phyloP scores from a whole-genome alignment of 2,888 invertebrate genomes.

The Ophonus ardosiacus region DNA sequence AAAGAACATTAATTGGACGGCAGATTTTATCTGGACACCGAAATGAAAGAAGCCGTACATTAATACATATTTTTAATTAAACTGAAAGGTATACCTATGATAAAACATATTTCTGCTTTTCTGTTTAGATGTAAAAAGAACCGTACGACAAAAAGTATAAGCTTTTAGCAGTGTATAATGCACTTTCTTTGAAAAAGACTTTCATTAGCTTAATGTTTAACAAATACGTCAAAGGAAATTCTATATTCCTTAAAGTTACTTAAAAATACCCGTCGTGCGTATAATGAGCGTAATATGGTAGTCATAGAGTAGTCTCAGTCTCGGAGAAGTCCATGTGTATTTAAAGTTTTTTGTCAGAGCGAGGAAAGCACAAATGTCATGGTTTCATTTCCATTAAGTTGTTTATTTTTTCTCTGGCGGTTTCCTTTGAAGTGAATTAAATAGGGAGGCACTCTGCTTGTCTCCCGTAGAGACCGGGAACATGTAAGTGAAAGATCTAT shows the following conservation, averaged over 20 bases:
- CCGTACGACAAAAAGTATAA: background rate
- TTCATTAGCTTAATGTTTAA: slow-evolving; percentile 30
- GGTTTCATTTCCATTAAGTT: slow-evolving; percentile 62
- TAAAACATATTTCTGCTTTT: background rate
- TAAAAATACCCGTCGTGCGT: slow-evolving; percentile 1
- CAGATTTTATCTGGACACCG: too few species aligned
- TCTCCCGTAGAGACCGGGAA: slow-evolving; percentile 27
- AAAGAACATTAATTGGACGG: too few species aligned
- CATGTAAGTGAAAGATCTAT: slow-evolving; percentile 59
- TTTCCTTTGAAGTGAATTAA: slow-evolving; percentile 60
- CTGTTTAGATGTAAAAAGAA: background rate
- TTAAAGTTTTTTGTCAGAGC: slow-evolving; percentile 51
- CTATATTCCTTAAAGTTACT: slow-evolving; percentile 17
- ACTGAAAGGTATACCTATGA: background rate
- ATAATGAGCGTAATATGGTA: slow-evolving; percentile 9
- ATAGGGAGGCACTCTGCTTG: slow-evolving; percentile 50
- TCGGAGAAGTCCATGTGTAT: slow-evolving; percentile 21
- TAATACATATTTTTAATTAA: background rate
- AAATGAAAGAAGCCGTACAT: too few species aligned
- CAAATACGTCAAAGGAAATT: slow-evolving; percentile 34
- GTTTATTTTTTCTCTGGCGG: slow-evolving; percentile 58
- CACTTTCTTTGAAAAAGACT: background rate
- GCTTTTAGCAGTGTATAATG: background rate
- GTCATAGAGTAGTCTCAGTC: slow-evolving; percentile 18
- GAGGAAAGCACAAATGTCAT: slow-evolving; percentile 57